A percentile compares a stretch with the other conserved stretches of the same genome.
Evolutionary conservation across 1,140 invertebrate species (phyloP).

Genomic region (Heliconius melpomene): DNA sequence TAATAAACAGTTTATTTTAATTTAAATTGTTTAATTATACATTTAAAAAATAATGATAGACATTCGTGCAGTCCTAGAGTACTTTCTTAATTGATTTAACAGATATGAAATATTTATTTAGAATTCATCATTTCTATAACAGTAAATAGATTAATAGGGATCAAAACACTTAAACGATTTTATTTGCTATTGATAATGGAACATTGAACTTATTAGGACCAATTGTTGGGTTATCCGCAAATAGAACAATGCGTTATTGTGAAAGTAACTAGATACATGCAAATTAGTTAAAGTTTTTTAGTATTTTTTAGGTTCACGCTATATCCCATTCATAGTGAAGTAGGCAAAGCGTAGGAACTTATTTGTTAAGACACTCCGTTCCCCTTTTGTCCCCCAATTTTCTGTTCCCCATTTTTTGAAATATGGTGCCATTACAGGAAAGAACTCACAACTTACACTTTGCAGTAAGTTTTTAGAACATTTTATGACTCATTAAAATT

Average conservation of each 20-base stretch:
- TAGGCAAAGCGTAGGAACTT: too few species aligned
- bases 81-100: background rate
- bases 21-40: background rate
- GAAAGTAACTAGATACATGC: background rate
- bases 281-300: background rate
- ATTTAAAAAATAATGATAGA: background rate
- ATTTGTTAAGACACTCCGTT: too few species aligned
- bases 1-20: background rate
- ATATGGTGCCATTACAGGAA: too few species aligned
- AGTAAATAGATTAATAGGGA: constrained; percentile 18
- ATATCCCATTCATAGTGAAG: too few species aligned
- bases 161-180: constrained; percentile 26
- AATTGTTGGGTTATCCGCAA: constrained; percentile 13
- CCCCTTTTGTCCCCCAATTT: too few species aligned
- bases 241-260: constrained; percentile 1
- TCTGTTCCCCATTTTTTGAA: too few species aligned
- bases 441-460: too few species aligned
- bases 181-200: constrained; percentile 33
- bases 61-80: background rate
- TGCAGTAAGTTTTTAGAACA: too few species aligned
- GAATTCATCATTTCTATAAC: constrained; percentile 1
- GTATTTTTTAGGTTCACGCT: too few species aligned
- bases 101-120: constrained; percentile 10
- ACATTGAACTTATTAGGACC: constrained; percentile 33
- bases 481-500: too few species aligned